Base-by-base conservation (phyloP, 2,888 invertebrate species). In the Acleris literana region DNA sequence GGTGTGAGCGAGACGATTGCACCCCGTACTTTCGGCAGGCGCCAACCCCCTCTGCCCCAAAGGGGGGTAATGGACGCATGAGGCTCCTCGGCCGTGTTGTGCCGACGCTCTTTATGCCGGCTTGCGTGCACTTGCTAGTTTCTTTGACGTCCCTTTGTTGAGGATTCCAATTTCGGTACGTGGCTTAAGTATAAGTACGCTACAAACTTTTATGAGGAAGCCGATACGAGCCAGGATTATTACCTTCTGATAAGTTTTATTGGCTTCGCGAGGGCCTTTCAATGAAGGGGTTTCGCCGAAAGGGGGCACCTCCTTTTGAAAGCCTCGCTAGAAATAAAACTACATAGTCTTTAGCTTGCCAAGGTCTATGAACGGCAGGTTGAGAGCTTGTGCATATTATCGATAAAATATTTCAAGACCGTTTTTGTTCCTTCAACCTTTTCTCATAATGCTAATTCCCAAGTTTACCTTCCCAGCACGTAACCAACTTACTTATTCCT, bases 81-180 rank as follows among this genome's bases (percentile, higher is more conserved):
- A 87, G 86, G 87, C 88, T 87, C 85, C 83, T 84, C 87, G 84
- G 85, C 83, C 84, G 83, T 86, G 85, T 64, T 67, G 63, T 84
- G 80, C 82, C 84, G 83, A 81, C 86, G 84, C 87, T 89, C 88
- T 90, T 88, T 90, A 89, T 86, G 87, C 84, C 78, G 80, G 86
- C 86, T 83, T 84, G 86, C 92, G 90, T 91, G 86, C 88, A 87
- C 90, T 90, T 87, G 87, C 86, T 85, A 86, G 83, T 90, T 91
- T 92, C 92, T 91, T 91, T 90, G 89, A 86, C 85, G 85, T 87
- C 84, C 85, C 90, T 90, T 91, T 91, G 81, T 81, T 79, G 87
- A 82, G 84, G 84, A 87, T 89, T 90, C 86, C 90, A 90, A 90
- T 90, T 90, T 91, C 79, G 86, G 81, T 80, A 81, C 80, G 76